phyloP scores from a whole-genome alignment of 1,140 invertebrate genomes.

The Macrostomum lignano region DNA sequence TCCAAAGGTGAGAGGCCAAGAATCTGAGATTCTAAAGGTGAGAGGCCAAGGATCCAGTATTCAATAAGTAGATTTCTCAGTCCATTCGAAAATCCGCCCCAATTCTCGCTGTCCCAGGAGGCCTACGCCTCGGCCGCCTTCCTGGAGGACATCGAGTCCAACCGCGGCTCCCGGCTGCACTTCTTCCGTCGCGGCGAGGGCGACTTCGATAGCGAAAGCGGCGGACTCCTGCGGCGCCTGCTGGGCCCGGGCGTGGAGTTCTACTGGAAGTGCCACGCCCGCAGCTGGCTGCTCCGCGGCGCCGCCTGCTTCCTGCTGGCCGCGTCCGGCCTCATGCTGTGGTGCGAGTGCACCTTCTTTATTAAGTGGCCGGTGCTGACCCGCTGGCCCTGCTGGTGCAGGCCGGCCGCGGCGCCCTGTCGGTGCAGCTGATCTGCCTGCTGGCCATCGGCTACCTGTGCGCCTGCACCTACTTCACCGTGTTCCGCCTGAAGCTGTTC shows the following conservation, averaged over 20 bases:
- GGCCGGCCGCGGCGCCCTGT: neutral
- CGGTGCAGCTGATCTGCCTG: constrained; percentile 44
- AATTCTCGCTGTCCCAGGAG: too few relatives aligned
- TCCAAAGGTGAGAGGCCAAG: too few relatives aligned
- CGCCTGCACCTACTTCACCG: constrained; percentile 84
- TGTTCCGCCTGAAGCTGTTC: constrained; percentile 72
- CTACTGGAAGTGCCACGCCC: constrained; percentile 66
- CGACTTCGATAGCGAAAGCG: too few relatives aligned
- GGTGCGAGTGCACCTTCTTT: constrained; percentile 96
- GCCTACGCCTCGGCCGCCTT: too few relatives aligned
- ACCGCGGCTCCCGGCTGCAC: too few relatives aligned
- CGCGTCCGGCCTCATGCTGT: constrained; percentile 63
- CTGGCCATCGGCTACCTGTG: constrained; percentile 68
- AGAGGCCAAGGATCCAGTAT: too few relatives aligned
- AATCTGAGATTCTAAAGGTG: too few relatives aligned
- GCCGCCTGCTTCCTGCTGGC: constrained; percentile 42
- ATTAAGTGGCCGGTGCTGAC: constrained; percentile 59
- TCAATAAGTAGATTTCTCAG: too few relatives aligned
- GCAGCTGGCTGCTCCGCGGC: constrained; percentile 41
- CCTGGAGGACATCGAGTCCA: constrained; percentile 58
- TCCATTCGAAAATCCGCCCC: too few relatives aligned
- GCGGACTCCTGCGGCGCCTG: too few relatives aligned
- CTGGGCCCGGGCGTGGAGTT: too few relatives aligned
- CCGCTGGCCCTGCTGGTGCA: constrained; percentile 43
- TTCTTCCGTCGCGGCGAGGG: too few relatives aligned